These are phyloP conservation scores for Drosophila macrospina DNA, from an alignment of 2,888 invertebrate species.

Conservation along the genomic window DNA sequence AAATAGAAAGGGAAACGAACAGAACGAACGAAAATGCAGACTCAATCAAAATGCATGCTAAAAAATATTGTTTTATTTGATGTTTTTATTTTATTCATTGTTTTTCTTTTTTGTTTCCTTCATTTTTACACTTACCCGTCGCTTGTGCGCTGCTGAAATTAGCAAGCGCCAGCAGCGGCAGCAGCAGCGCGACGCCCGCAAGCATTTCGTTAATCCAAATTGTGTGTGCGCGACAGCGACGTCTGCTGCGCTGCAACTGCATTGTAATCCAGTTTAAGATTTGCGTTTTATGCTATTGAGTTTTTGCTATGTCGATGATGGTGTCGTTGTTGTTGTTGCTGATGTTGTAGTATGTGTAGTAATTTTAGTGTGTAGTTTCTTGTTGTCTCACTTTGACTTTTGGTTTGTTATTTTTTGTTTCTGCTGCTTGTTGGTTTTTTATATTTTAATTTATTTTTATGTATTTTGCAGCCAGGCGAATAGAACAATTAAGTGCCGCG, in stretches of 20 bases:
- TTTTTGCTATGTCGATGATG: constrained; percentile 33
- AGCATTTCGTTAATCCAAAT: constrained; percentile 76
- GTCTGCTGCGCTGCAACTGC: constrained; percentile 78
- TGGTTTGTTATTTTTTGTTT: constrained; percentile 34
- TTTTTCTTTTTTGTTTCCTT: constrained; percentile 1
- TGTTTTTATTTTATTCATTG: constrained; percentile 12
- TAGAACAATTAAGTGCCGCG: constrained; percentile 59
- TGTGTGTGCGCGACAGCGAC: constrained; percentile 76
- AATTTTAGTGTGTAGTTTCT: constrained; percentile 41
- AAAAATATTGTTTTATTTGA: constrained; percentile 23
- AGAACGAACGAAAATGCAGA: constrained; percentile 51
- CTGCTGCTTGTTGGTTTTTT: constrained; percentile 30
- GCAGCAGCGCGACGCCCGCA: constrained; percentile 65
- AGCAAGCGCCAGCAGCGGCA: constrained; percentile 72
- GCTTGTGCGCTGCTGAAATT: constrained; percentile 66
- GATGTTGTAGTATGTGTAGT: constrained; percentile 32
- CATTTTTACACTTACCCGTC: constrained; percentile 66
- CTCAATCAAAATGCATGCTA: constrained; percentile 52
- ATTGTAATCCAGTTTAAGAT: constrained; percentile 75
- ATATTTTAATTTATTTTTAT: constrained; percentile 39
- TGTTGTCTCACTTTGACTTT: constrained; percentile 52
- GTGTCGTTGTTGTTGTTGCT: constrained; percentile 18
- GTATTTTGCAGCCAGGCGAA: constrained; percentile 82
- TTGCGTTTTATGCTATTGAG: constrained; percentile 59
- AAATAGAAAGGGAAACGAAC: constrained; percentile 63